Evolutionary conservation across 1,140 invertebrate species (phyloP), one percentile per base, ranked within the genome.

Genomic region (Pygmarrhopalites habei): DNA sequence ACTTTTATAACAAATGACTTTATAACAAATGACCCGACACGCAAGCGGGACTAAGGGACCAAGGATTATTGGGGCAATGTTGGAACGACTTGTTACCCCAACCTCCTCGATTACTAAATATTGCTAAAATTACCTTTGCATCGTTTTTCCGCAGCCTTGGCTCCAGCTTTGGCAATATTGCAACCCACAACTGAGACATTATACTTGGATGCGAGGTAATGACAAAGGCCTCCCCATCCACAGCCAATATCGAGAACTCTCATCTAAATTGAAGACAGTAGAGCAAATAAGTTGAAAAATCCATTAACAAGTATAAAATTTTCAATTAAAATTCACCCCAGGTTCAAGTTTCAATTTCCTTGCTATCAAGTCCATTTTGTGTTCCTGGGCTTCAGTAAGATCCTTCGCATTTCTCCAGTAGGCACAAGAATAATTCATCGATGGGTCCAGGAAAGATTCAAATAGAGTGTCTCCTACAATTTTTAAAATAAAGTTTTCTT

Each of bases 221-320:
- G 30, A 25, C 44, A 51, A n/a, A 63, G n/a, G 23, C 58, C 46
- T 3, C 30, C 25, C 60, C 51, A 56, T 7, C 60, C 60, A 26
- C 60, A 62, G 26, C 60, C 52, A 35, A 62, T n/a, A n/a, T n/a
- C n/a, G 3, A 62, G 30, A 2, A 62, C 51, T 19, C 46, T 49
- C 60, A 62, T 62, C n/a, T n/a, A n/a, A n/a, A n/a, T n/a, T n/a
- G n/a, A n/a, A n/a, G n/a, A n/a, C n/a, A n/a, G n/a, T n/a, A n/a
- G n/a, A n/a, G n/a, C n/a, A n/a, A n/a, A n/a, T n/a, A n/a, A n/a
- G n/a, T n/a, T 58, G n/a, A 62, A 14, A 43, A 75, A 70, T 55
- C 70, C 64, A 49, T 74, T 75, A 30, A 41, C 44, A 25, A 66
- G 44, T 61, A 74, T 72, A 7, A 72, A 70, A 30, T 64, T 12